These are phyloP conservation scores for Xyliphius kryptos DNA, from an alignment of 2,113 vertebrate genomes.

Conservation along the genomic window DNA sequence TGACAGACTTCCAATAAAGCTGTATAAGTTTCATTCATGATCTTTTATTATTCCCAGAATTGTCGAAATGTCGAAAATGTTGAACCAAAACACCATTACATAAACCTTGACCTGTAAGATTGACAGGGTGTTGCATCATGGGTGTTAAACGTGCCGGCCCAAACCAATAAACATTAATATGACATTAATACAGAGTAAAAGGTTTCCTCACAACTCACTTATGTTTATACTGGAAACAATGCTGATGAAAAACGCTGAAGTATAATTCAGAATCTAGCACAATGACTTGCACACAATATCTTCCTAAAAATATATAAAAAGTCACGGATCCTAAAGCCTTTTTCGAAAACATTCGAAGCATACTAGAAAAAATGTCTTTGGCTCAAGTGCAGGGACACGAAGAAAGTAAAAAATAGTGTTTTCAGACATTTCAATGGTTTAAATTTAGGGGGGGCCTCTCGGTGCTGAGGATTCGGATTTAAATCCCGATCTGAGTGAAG, in stretches of 20 bases:
- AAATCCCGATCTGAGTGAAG: too few relatives aligned
- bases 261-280: too few relatives aligned
- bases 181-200: not conserved
- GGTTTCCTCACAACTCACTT: not conserved
- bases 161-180: slow-evolving; percentile 8
- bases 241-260: not conserved
- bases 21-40: slow-evolving; percentile 42
- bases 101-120: slow-evolving; percentile 7
- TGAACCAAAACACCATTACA: not conserved
- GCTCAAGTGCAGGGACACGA: slow-evolving; percentile 20
- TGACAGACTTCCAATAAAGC: slow-evolving; percentile 59
- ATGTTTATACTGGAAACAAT: not conserved
- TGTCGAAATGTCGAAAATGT: too few relatives aligned
- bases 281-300: too few relatives aligned
- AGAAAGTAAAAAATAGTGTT: slow-evolving; percentile 21
- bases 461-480: too few relatives aligned
- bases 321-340: too few relatives aligned
- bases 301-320: too few relatives aligned
- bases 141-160: not conserved
- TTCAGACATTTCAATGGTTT: not conserved
- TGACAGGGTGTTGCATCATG: slow-evolving; percentile 5
- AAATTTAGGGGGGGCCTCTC: too few relatives aligned
- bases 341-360: too few relatives aligned
- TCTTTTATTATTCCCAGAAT: slow-evolving; percentile 1
- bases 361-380: slow-evolving; percentile 18